Percentiles rank a stretch among this genome's conserved stretches.
phyloP scores from a whole-genome alignment of 2,797 vertebrate genomes.

The Dallia pectoralis region DNA sequence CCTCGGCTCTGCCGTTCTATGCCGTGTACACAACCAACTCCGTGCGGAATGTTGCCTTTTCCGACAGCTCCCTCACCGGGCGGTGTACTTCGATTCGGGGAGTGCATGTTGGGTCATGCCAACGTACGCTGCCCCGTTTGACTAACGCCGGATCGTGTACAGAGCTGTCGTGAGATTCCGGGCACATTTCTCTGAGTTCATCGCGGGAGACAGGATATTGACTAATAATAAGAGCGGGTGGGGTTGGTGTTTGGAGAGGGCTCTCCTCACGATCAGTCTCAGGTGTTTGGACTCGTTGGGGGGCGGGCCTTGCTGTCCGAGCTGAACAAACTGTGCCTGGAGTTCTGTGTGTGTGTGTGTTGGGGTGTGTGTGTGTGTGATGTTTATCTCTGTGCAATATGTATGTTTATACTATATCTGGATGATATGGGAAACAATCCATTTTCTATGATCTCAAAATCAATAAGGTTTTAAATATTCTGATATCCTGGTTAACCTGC shows the following conservation, averaged over 20 bases:
- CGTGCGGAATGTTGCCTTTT: constrained; percentile 56
- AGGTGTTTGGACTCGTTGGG: too few species aligned
- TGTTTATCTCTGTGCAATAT: background rate
- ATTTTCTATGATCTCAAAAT: too few species aligned
- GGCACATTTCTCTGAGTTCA: constrained; percentile 47
- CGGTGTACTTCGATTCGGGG: constrained; percentile 50
- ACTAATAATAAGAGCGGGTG: constrained; percentile 58
- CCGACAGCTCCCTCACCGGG: constrained; percentile 40
- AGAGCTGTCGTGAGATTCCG: constrained; percentile 70
- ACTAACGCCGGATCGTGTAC: constrained; percentile 41
- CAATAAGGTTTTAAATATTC: too few species aligned
- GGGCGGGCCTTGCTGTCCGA: background rate
- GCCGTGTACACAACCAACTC: constrained; percentile 51
- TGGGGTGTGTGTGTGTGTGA: too few species aligned
- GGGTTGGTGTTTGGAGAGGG: background rate
- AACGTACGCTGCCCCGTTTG: constrained; percentile 17
- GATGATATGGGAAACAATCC: too few species aligned
- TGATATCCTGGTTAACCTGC: too few species aligned
- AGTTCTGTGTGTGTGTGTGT: background rate
- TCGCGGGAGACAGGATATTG: constrained; percentile 31
- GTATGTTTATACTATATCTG: background rate
- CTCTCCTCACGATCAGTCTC: background rate
- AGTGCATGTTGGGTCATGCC: constrained; percentile 70
- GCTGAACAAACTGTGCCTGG: background rate
- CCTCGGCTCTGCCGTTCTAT: constrained; percentile 15